Base-by-base conservation (phyloP, 2,888 invertebrate genomes). In the Athalia rosae region DNA sequence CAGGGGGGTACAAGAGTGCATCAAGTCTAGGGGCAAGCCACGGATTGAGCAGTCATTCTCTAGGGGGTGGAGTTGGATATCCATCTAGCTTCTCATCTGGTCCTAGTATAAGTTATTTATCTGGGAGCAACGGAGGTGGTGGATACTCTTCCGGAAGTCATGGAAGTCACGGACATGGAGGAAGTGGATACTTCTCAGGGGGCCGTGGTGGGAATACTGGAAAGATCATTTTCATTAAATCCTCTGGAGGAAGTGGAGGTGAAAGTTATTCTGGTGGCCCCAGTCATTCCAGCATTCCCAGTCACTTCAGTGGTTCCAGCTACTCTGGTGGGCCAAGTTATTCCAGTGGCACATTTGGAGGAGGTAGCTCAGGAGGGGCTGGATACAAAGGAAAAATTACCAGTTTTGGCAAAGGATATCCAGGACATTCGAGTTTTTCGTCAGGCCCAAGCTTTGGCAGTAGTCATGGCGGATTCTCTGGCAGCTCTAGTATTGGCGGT, bases 191-290 rank as follows among this genome's bases (percentile, higher is more conserved):
- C 78, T 79, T 77, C 4, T 79, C 78, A 8, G 48, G 63, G 59
- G 64, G 76, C 48, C 59, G 61, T 8, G 48, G 73, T 8, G 80
- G 85, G 13, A 82, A 82, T 28, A 79, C 80, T 13, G 83, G 84
- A 7, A 87, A 87, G 79, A 79, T 85, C 4, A 80, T 85, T 15
- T 56, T 84, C 47, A 80, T 87, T 13, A 88, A 88, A 76, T 84
- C 86, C 43, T 78, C 73, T 67, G 81, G 81, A 3, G 81, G 81
- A 6, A 79, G 77, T 64, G 82, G 82, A 11, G 8, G 15, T 4
- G 74, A 81, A 61, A 28, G 80, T 81, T 7, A 61, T 80, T 77
- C 79, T n/a, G 76, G 78, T 58, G 77, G 79, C 61, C 79, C 80
- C 76, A 53, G 78, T 50, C 64, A 78, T 76, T 76, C 76, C 47